Percentiles rank a stretch among this genome's conserved stretches.
Evolutionary conservation across 92 coral and sea anemone species (phyloP).

Genomic region (Galaxea fascicularis): DNA sequence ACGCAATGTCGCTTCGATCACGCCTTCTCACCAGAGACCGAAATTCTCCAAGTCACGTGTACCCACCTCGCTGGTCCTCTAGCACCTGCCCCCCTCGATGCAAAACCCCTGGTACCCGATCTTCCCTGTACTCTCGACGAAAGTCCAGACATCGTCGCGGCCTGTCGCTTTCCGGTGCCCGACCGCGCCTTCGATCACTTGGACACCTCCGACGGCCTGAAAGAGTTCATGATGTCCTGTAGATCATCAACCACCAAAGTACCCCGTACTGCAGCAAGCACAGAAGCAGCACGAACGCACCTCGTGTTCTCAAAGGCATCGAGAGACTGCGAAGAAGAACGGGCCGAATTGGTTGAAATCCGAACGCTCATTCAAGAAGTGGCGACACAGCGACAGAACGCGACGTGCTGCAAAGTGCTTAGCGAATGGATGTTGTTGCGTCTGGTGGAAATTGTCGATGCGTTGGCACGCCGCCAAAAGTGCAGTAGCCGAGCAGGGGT

Average conservation of each 20-base stretch:
- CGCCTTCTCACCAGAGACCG: slow-evolving; percentile 13
- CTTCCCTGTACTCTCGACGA: not conserved
- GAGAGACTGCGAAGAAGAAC: not conserved
- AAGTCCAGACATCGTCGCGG: too few relatives aligned
- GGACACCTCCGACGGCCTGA: not conserved
- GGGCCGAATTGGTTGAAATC: not conserved
- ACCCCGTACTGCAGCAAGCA: not conserved
- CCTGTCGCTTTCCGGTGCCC: not conserved
- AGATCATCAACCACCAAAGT: not conserved
- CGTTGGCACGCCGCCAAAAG: not conserved
- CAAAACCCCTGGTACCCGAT: not conserved
- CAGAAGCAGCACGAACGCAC: not conserved
- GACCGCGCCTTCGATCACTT: not conserved
- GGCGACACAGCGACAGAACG: not conserved
- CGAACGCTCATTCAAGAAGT: not conserved
- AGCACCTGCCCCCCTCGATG: not conserved
- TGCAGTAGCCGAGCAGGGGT: not conserved
- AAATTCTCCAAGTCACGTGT: not conserved
- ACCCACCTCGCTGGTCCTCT: not conserved
- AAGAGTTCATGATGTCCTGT: not conserved
- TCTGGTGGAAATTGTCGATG: not conserved
- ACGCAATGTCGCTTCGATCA: slow-evolving; percentile 4
- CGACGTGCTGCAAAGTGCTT: not conserved
- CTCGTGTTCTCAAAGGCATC: not conserved
- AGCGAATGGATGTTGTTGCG: not conserved